Percentiles rank a stretch among this genome's conserved stretches.
phyloP scores from a whole-genome alignment of 1,140 invertebrate genomes.

The Caenorhabditis remanei region DNA sequence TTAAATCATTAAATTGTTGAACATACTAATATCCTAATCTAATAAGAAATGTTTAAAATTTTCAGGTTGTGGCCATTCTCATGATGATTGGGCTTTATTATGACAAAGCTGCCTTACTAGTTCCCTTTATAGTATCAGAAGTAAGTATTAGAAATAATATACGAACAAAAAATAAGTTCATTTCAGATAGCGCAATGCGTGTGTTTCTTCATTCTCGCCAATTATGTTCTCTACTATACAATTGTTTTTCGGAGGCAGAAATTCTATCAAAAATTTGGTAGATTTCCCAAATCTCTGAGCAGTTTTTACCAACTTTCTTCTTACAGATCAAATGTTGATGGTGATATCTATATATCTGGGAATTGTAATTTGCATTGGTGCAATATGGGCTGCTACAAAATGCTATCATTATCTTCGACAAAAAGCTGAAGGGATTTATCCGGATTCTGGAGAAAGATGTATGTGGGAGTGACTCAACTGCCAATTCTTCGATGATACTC shows the following conservation, averaged over 20 bases:
- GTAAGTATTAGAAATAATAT: not conserved
- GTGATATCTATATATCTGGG: slow-evolving; percentile 51
- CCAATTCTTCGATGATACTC: not conserved
- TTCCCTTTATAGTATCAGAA: slow-evolving; percentile 59
- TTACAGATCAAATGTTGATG: slow-evolving; percentile 55
- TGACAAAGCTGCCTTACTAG: slow-evolving; percentile 43
- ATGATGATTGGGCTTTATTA: slow-evolving; percentile 56
- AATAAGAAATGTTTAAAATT: not conserved
- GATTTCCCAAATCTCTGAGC: not conserved
- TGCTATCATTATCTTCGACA: slow-evolving; percentile 51
- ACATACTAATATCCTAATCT: no score
- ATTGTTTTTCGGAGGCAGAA: slow-evolving; percentile 19
- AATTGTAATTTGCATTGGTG: slow-evolving; percentile 39
- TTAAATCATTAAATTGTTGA: not conserved
- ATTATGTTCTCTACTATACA: slow-evolving; percentile 56
- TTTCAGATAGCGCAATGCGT: slow-evolving; percentile 59
- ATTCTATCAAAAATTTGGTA: slow-evolving; percentile 57
- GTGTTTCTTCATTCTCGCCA: slow-evolving; percentile 54
- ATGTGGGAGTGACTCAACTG: slow-evolving; percentile 38
- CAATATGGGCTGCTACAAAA: slow-evolving; percentile 55
- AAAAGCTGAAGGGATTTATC: slow-evolving; percentile 34
- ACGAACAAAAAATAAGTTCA: not conserved
- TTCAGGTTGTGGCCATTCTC: slow-evolving; percentile 53
- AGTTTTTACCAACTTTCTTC: not conserved
- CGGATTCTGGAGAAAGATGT: slow-evolving; percentile 5